These are phyloP conservation scores for Catajapyx aquilonaris DNA, from an alignment of 1,140 invertebrate species.

Conservation along the genomic window DNA sequence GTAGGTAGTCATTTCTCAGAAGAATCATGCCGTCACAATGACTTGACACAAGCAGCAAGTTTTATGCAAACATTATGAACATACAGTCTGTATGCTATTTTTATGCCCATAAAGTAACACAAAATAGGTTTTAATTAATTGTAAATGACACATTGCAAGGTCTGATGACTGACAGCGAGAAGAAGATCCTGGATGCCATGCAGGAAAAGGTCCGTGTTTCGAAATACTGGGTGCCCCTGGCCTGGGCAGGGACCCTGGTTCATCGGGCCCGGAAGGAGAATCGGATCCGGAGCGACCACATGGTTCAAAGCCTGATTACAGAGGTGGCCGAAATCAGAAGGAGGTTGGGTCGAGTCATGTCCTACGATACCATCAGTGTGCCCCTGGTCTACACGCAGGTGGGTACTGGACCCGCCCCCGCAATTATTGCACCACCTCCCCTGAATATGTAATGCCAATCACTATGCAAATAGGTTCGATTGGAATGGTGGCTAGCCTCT, in stretches of 20 bases:
- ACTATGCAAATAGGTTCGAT: no score
- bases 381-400: slow-evolving; percentile 97
- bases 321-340: slow-evolving; percentile 64
- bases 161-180: slow-evolving; percentile 73
- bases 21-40: no score
- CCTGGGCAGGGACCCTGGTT: slow-evolving; percentile 78
- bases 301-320: slow-evolving; percentile 60
- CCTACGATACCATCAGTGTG: slow-evolving; percentile 92
- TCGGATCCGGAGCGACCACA: slow-evolving; percentile 60
- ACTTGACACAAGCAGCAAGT: no score
- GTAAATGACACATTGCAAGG: no score
- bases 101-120: no score
- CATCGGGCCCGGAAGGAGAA: slow-evolving; percentile 60
- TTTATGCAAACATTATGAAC: no score
- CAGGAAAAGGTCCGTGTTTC: slow-evolving; percentile 70
- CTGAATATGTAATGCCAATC: no score
- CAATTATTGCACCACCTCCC: no score
- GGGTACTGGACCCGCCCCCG: no score
- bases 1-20: slow-evolving; percentile 36
- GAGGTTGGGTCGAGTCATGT: slow-evolving; percentile 55
- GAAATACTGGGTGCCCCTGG: slow-evolving; percentile 80
- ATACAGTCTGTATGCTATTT: no score
- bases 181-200: slow-evolving; percentile 71
- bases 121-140: no score
- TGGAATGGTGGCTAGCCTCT: no score